A percentile compares a stretch with the other conserved stretches of the same genome.
phyloP scores from a whole-genome alignment of 2,797 vertebrate species.

The Phoeniculus purpureus region DNA sequence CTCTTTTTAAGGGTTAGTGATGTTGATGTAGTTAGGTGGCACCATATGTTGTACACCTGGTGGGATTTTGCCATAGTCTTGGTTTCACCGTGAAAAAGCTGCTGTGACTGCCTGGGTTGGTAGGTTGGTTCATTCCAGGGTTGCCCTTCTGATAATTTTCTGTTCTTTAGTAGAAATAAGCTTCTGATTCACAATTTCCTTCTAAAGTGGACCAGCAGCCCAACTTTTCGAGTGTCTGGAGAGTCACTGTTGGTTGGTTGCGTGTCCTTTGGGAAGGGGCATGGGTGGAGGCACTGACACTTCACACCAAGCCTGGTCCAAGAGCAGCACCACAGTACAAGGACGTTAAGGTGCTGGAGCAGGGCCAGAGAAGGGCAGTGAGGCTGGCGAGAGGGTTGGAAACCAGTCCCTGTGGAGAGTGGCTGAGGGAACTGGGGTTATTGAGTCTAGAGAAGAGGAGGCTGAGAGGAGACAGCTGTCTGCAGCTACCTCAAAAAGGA shows the following conservation, averaged over 20 bases:
- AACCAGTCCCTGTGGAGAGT: too few species aligned
- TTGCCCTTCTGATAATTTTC: background rate
- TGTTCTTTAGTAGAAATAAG: background rate
- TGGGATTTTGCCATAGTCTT: background rate
- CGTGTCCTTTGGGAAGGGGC: background rate
- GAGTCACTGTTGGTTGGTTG: accelerated
- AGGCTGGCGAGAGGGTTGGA: too few species aligned
- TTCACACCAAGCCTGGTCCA: background rate
- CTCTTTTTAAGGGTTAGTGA: background rate
- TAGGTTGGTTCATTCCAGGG: background rate
- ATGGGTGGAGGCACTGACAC: accelerated
- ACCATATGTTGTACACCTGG: accelerated
- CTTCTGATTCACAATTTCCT: background rate
- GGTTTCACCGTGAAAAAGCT: background rate
- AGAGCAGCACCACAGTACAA: too few species aligned
- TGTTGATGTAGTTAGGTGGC: background rate
- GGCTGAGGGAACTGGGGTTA: too few species aligned
- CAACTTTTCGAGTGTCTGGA: background rate
- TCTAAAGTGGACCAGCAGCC: background rate
- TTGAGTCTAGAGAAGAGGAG: too few species aligned
- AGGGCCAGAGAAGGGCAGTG: too few species aligned
- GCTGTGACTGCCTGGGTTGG: accelerated
- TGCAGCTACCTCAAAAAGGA: too few species aligned
- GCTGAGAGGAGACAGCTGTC: too few species aligned
- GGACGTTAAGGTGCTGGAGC: too few species aligned